These are phyloP conservation scores for Esox niger DNA, from an alignment of 2,113 vertebrate genomes.

Conservation along the genomic window DNA sequence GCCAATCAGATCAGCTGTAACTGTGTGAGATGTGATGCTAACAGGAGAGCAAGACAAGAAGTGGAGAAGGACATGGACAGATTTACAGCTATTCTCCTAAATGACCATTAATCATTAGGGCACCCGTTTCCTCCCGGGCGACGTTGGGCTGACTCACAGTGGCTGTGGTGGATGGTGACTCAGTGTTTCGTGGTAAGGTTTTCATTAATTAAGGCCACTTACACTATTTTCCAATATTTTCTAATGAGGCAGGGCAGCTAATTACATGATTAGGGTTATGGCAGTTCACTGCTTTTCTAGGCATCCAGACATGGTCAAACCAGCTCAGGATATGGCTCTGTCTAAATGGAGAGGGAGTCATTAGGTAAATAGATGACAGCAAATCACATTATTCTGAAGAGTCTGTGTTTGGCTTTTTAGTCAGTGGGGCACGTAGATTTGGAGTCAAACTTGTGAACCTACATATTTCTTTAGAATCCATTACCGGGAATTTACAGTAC, in stretches of 20 bases:
- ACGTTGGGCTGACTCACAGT: conserved; percentile 51
- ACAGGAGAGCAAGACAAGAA: conserved; percentile 12
- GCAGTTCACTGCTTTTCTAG: conserved; percentile 65
- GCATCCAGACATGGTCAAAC: conserved; percentile 51
- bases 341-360: conserved; percentile 66
- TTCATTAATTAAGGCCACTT: conserved; percentile 71
- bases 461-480: not conserved
- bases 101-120: conserved; percentile 51
- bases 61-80: conserved; percentile 37
- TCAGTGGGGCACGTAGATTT: not conserved
- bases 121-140: conserved; percentile 43
- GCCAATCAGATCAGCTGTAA: conserved; percentile 4
- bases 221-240: conserved; percentile 70
- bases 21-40: conserved; percentile 24
- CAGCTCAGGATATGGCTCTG: conserved; percentile 30
- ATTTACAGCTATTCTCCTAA: conserved; percentile 35
- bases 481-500: not conserved
- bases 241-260: conserved; percentile 69
- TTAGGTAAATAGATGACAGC: conserved; percentile 70
- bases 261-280: conserved; percentile 69
- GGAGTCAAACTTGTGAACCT: not conserved
- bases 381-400: conserved; percentile 33
- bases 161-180: conserved; percentile 53
- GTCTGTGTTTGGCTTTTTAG: not conserved
- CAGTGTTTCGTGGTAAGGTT: conserved; percentile 56